Evolutionary conservation across 2,888 invertebrate genomes (phyloP).

Genomic region (Acleris literana): DNA sequence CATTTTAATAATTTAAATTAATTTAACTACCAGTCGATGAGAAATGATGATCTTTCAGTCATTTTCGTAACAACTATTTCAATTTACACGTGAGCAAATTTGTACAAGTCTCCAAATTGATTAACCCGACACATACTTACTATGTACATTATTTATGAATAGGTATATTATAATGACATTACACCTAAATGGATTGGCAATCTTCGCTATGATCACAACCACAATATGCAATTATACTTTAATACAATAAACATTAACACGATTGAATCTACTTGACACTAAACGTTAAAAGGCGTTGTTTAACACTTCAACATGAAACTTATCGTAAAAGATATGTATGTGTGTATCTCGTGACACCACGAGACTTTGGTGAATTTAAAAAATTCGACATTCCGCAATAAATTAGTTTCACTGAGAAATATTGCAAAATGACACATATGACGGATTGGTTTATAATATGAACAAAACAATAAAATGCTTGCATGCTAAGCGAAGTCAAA

Average conservation of each 20-base stretch:
- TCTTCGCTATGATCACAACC: slow-evolving; percentile 81
- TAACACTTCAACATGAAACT: slow-evolving; percentile 64
- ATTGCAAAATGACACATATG: slow-evolving; percentile 14
- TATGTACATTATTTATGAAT: slow-evolving; percentile 64
- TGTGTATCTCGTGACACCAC: slow-evolving; percentile 38
- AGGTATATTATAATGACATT: slow-evolving; percentile 51
- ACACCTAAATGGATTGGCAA: slow-evolving; percentile 76
- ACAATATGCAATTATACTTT: slow-evolving; percentile 73
- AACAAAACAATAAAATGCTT: slow-evolving; percentile 1
- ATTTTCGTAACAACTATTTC: slow-evolving; percentile 55
- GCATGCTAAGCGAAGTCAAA: background rate
- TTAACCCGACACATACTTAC: slow-evolving; percentile 65
- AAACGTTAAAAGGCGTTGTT: slow-evolving; percentile 48
- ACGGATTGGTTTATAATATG: slow-evolving; percentile 5
- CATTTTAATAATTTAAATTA: slow-evolving; percentile 40
- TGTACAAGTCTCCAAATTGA: slow-evolving; percentile 81
- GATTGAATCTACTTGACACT: slow-evolving; percentile 38
- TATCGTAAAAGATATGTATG: slow-evolving; percentile 78
- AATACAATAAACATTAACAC: slow-evolving; percentile 45
- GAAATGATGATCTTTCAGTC: slow-evolving; percentile 78
- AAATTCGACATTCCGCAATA: slow-evolving; percentile 10
- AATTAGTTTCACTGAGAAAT: slow-evolving; percentile 14
- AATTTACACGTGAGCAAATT: slow-evolving; percentile 81
- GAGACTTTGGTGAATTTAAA: slow-evolving; percentile 10
- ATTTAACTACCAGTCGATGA: slow-evolving; percentile 78